These are phyloP conservation scores for Antheraea assamensis DNA, from an alignment of 2,888 invertebrate species.

Conservation along the genomic window DNA sequence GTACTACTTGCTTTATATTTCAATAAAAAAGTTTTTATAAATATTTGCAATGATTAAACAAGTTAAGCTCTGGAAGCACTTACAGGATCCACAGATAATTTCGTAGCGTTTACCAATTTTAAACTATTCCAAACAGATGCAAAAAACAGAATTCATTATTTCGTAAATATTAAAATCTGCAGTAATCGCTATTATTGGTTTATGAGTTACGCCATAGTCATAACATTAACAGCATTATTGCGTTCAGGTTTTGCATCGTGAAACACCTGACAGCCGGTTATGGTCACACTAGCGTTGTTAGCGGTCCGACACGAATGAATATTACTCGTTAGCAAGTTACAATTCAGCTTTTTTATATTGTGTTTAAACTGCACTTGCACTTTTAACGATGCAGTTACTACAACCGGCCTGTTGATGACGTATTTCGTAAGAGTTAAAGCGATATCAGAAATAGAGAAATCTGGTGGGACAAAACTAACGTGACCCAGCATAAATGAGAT, in stretches of 20 bases:
- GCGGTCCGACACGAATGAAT: background rate
- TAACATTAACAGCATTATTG: slow-evolving; percentile 21
- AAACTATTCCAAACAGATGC: background rate
- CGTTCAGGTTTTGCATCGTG: slow-evolving; percentile 35
- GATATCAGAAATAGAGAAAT: no score
- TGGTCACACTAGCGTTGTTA: background rate
- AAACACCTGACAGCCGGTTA: slow-evolving; percentile 35
- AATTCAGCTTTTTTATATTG: background rate
- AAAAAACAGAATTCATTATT: background rate
- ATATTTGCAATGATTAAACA: background rate
- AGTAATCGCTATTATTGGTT: background rate
- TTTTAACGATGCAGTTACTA: background rate
- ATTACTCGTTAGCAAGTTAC: background rate
- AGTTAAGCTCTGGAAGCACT: background rate
- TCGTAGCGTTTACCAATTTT: background rate
- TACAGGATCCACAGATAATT: background rate
- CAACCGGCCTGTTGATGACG: background rate
- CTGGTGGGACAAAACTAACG: no score
- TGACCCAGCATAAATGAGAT: no score
- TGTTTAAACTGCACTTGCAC: background rate
- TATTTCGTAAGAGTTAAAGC: no score
- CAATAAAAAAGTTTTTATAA: background rate
- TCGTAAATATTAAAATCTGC: background rate
- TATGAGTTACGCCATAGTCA: background rate
- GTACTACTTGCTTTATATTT: no score